Base-by-base conservation (phyloP, 2,888 invertebrate genomes). In the Anodontia alba region DNA sequence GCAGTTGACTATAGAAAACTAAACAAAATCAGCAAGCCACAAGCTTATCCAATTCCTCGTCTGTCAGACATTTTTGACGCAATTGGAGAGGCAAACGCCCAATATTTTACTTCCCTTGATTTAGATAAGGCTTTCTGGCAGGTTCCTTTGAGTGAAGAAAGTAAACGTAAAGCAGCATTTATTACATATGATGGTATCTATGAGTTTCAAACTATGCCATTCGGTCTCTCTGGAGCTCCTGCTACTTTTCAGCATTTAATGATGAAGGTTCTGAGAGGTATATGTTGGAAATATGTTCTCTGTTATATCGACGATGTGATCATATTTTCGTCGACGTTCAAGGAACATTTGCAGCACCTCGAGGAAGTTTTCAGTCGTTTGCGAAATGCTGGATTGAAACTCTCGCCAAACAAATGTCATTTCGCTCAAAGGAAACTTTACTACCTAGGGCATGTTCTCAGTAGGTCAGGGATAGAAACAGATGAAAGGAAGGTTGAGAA, bases 121-220 rank as follows among this genome's bases (percentile, higher is more conserved):
- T 42, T 87, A 23, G 66, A 68, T 2, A 72, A 72, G 43, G 79
- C 79, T 5, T 86, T 79, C 54, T 84, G 81, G 81, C 83, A 86
- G 43, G 73, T 84, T 17, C 77, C 77, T 0, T 23, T 84, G 20
- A 70, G 69, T 43, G 72, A 73, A 12, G 57, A 69, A 0, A 79
- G 76, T 5, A 57, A 49, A 38, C 51, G 76, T n/a, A 82, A 82
- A 51, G 31, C 84, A 33, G 79, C 77, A 3, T 81, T 86, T 51
- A 69, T 84, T 1, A 80, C 82, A 15, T 77, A 86, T 46, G 66
- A 76, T 38, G 86, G 84, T 15, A 66, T 82, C 5, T 87, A 68
- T 68, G 66, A 76, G 29, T 83, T 62, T 31, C 51, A 73, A 5
- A 17, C 72, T 0, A 49, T 84, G 71, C 78, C 78, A 1, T 81